Evolutionary conservation across 2,797 vertebrate genomes (phyloP), one percentile per base, ranked within the genome.

Genomic region (Phaenicophaeus curvirostris): DNA sequence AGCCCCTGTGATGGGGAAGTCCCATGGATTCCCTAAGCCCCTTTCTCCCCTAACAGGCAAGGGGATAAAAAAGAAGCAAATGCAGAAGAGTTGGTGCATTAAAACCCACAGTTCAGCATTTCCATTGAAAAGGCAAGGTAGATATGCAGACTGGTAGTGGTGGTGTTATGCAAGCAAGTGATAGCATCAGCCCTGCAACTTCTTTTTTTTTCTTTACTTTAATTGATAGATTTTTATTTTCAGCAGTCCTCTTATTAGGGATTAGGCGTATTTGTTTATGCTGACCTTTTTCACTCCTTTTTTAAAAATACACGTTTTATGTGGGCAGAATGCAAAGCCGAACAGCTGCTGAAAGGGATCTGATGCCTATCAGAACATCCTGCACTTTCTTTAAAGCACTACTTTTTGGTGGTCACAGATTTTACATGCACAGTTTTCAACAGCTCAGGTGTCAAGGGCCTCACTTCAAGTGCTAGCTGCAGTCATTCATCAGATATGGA

Each of bases 231-330:
- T 79, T 66, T 92, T 73, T 84, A 33, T 73, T 91, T 93, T 87
- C 80, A 33, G n/a, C 20, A 65, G 27, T 53, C 65, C 27, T 86
- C 48, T 78, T 91, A 55, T 88, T 77, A 63, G 24, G 42, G 25
- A 85, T 83, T 74, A 87, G 30, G 27, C 6, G 6, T 41, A 61
- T 87, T 95, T 90, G 44, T 92, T 88, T 89, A 28, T 46, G 31
- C 24, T 69, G 57, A 48, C 24, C 73, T 77, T 92, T 87, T 79
- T 91, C 55, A 51, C 41, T 83, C 33, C 68, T 54, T 73, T 71
- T 84, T 94, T 92, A 89, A 86, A 94, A 96, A 88, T 85, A 65
- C 20, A 58, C 37, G 54, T 94, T 89, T 92, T 77, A 68, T 73
- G 82, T 92, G 77, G 90, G 81, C 54, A 93, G 84, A 93, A 92